Conservation (phyloP, 1,140 invertebrate species). For the Drosophila virilis region DNA sequence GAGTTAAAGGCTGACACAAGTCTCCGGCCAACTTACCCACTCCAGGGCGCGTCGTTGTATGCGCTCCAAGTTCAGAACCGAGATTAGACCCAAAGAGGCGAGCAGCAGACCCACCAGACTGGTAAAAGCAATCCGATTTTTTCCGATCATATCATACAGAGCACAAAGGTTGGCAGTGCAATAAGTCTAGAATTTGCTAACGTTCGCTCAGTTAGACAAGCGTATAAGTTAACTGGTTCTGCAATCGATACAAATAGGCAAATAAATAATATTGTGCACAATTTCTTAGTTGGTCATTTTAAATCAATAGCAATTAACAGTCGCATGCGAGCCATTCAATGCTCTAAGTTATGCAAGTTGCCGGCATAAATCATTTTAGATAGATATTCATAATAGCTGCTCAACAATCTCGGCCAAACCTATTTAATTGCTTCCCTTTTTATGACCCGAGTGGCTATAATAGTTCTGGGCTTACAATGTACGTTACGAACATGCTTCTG, state of each 20-base stretch:
- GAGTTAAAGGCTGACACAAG: neutral
- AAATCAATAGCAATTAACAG: no score
- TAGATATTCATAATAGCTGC: no score
- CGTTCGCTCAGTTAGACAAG: neutral
- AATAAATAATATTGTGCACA: neutral
- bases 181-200: conserved; percentile 1
- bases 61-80: conserved; percentile 47
- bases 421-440: no score
- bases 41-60: conserved; percentile 51
- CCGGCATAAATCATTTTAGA: no score
- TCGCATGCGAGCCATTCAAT: no score
- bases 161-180: conserved; percentile 3
- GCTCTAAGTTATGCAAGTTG: no score
- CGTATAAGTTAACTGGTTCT: conserved; percentile 12
- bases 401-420: no score
- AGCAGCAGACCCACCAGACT: conserved; percentile 55
- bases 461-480: no score
- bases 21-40: conserved; percentile 32
- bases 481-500: no score
- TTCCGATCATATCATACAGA: conserved; percentile 55
- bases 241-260: no score
- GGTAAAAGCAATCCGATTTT: conserved; percentile 52
- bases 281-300: neutral
- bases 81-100: conserved; percentile 27
- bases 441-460: no score